Base-by-base conservation (phyloP, 2,797 vertebrate species). In the Gallinago solitaria region DNA sequence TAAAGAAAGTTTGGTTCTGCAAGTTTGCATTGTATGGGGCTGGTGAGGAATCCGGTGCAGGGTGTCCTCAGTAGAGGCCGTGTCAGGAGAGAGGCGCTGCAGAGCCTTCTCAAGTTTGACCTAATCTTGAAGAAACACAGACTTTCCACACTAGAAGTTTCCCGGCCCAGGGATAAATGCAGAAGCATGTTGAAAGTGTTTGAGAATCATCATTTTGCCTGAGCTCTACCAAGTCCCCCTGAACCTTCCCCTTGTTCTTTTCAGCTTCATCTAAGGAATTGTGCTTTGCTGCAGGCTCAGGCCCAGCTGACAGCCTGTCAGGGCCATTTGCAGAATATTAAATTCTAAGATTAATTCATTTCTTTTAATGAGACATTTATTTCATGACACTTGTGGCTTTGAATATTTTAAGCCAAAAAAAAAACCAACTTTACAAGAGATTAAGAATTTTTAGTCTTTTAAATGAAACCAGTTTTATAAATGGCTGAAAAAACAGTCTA, bases 341-440 rank as follows among this genome's bases (percentile, higher is more conserved):
- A 57, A 60, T 88, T 89, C 90, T 73, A 87, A 75, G 53, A 83
- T 6, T 2, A 87, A 54, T 80, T 85, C 1, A 65, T 81, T 64
- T 79, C 16, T 54, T 92, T 48, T 69, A 84, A 67, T 60, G 39
- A 68, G 48, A 64, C 48, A 30, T 59, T 67, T 51, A 60, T 50
- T 89, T 80, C 37, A 60, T 84, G 68, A 70, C 70, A 73, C 67
- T 80, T 84, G 27, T 67, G 25, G 45, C 79, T 92, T 93, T 91
- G 33, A 95, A 68, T 91, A 87, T 84, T 93, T 90, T 86, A 86
- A 48, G 35, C 47, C 21, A 69, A 93, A 93, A 88, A 87, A 77
- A 18, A 86, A 93, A 83, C 84, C 81, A n/a, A 56, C 89, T 94
- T 83, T 76, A 67, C 87, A 37, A 35, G 64, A 88, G 51, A 93